Evolutionary conservation across 2,113 vertebrate genomes (phyloP).

Genomic region (Progne subis): DNA sequence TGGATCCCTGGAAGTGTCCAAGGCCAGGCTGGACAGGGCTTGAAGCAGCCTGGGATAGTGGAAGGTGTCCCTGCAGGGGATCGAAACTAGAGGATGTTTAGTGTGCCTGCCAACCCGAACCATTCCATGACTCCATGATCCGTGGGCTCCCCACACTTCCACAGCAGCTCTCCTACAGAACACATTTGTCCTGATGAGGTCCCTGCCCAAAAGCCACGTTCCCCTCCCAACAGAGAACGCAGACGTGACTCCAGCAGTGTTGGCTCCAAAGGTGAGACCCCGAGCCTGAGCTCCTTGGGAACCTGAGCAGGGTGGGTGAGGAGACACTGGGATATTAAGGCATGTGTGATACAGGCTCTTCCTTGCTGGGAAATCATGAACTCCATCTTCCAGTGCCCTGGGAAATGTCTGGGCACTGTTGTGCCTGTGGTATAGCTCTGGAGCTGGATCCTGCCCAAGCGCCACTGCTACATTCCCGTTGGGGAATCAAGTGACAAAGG

Average conservation of each 20-base stretch:
- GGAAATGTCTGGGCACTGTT: neutral
- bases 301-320: neutral
- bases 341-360: neutral
- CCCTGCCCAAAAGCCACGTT: neutral
- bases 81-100: neutral
- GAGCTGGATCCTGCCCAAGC: neutral
- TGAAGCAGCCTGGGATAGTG: accelerated
- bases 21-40: neutral
- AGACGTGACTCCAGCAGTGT: accelerated
- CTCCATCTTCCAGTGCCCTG: neutral
- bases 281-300: accelerated
- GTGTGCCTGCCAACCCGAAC: neutral
- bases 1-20: neutral
- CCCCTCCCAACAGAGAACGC: neutral
- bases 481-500: neutral
- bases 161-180: neutral
- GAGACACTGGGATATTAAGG: accelerated
- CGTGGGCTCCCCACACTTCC: neutral
- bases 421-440: neutral
- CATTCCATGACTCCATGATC: neutral
- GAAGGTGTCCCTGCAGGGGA: neutral
- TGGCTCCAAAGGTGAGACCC: neutral
- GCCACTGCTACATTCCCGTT: accelerated
- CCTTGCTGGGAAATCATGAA: neutral
- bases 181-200: accelerated